Evolutionary conservation across 2,797 vertebrate species (phyloP).

Genomic region (Agapornis canus): DNA sequence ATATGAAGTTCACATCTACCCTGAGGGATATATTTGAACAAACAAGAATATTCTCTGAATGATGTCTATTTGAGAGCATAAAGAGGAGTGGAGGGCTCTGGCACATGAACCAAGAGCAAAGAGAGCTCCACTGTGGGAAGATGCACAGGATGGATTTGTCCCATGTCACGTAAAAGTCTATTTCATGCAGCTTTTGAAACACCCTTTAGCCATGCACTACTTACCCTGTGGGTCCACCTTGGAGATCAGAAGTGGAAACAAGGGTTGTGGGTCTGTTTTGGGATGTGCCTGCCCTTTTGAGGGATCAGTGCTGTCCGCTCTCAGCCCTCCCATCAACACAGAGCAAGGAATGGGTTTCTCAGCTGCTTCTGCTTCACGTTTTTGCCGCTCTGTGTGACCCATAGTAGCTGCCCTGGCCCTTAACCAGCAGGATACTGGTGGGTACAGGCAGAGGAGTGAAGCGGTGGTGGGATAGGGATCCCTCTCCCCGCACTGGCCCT

Average conservation of each 20-base stretch:
- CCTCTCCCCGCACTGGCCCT: not conserved
- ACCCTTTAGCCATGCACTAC: accelerated
- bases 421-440: not conserved
- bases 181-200: not conserved
- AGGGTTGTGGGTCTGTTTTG: not conserved
- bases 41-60: not conserved
- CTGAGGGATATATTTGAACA: not conserved
- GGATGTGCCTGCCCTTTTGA: too few relatives aligned
- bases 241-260: not conserved
- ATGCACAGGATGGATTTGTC: not conserved
- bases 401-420: not conserved
- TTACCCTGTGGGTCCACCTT: accelerated
- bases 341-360: not conserved
- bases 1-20: not conserved
- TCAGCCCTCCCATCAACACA: not conserved
- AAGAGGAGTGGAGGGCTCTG: not conserved
- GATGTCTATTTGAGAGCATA: not conserved
- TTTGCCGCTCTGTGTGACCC: not conserved
- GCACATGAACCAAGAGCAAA: not conserved
- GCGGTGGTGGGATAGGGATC: accelerated
- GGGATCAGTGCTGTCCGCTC: accelerated
- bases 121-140: not conserved
- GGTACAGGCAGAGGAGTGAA: accelerated
- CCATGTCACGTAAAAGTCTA: not conserved
- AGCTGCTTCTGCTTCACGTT: not conserved